Base-by-base conservation (phyloP, 1,140 invertebrate species). In the Episyrphus balteatus region DNA sequence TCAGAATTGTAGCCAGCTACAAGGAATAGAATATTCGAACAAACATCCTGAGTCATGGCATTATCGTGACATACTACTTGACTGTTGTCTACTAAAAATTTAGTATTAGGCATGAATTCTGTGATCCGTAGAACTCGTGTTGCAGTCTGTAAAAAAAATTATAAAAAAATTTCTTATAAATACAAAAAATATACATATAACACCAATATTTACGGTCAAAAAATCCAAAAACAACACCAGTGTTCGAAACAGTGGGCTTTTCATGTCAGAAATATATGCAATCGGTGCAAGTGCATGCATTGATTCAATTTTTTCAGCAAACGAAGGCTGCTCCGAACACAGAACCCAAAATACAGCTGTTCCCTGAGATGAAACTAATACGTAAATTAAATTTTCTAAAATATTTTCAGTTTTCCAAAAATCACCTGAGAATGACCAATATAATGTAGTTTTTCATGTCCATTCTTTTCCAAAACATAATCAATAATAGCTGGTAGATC, bases 401-500 rank as follows among this genome's bases (percentile, higher is more conserved):
- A 26, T 5, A 26, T 26, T 5, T 26, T 5, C 21, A 26, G 3
- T 26, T 26, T 37, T 37, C 11, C 6, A 26, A 26, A 26, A 8
- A 26, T 5, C 21, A 53, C 52, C 52, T 70, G 69, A 8, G 76
- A 78, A 61, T 85, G 80, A 1, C 83, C 80, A 5, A 86, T 71
- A 50, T 85, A 88, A 54, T 76, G 76, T 1, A 91, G 54, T 47
- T 77, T 68, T 15, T 70, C 52, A 47, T 74, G 63, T 3, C 73
- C 71, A 0, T 85, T 86, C 11, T 64, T 55, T n/a, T 70, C 62
- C 2, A 88, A 62, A 30, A 83, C 74, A 55, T 81, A 81, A 57
- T 86, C 78, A 37, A 92, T 79, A 66, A 82, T 82, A 0, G 84
- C 76, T 2, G 87, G 83, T 30, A 90, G 53, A 66, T 92, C 88